A percentile compares a stretch with the other conserved stretches of the same genome.
Conservation (phyloP, 1,140 invertebrate species). For the Idris sp. region DNA sequence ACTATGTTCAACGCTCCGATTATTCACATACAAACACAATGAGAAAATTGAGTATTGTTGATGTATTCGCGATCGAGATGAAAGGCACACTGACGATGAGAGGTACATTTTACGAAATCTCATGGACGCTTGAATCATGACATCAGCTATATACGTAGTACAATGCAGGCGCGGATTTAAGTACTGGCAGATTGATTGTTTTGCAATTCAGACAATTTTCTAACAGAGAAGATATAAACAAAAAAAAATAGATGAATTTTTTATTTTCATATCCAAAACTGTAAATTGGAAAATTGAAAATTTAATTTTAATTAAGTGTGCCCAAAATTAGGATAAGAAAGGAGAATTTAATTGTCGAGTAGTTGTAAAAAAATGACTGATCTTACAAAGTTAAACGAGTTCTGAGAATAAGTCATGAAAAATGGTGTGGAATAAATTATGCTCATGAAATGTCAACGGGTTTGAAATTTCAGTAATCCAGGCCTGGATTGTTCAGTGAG, state of each 20-base stretch:
- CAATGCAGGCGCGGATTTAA: conserved; percentile 40
- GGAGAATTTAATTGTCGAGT: too few species aligned
- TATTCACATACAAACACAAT: neutral
- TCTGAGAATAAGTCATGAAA: conserved; percentile 9
- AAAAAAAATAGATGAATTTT: too few species aligned
- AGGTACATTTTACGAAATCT: conserved; percentile 44
- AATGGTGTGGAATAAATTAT: conserved; percentile 26
- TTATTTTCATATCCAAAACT: too few species aligned
- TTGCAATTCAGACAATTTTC: too few species aligned
- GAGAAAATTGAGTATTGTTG: neutral
- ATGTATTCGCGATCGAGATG: conserved; percentile 29
- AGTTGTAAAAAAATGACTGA: too few species aligned
- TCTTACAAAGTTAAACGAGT: too few species aligned
- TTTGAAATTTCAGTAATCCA: conserved; percentile 58
- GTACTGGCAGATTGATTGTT: neutral
- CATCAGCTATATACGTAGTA: conserved; percentile 39
- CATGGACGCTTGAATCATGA: conserved; percentile 38
- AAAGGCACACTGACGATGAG: conserved; percentile 40
- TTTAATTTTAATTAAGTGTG: too few species aligned
- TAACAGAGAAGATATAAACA: neutral
- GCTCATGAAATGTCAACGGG: conserved; percentile 39
- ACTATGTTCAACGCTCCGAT: neutral
- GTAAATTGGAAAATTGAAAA: too few species aligned
- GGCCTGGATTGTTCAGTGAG: conserved; percentile 23
- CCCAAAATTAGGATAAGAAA: too few species aligned